phyloP scores from a whole-genome alignment of 2,113 vertebrate species.

The Lycaon pictus region DNA sequence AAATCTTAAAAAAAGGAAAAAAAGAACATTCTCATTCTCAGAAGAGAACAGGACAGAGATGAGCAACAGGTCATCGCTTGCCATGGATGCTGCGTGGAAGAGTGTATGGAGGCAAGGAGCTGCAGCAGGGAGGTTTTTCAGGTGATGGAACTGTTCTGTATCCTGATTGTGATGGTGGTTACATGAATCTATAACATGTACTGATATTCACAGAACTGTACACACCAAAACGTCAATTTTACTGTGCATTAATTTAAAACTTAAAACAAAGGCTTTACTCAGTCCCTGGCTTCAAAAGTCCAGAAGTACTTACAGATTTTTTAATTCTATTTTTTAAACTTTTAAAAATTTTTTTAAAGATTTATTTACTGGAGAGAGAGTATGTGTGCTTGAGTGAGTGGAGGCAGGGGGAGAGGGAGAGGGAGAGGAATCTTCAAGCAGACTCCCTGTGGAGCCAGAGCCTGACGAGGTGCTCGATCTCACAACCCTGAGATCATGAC shows the following conservation, averaged over 20 bases:
- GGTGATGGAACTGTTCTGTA: background rate
- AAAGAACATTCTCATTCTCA: background rate
- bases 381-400: background rate
- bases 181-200: background rate
- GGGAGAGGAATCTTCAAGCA: too few relatives aligned
- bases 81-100: background rate
- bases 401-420: background rate
- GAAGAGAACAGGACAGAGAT: background rate
- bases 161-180: background rate
- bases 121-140: background rate
- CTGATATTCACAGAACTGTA: background rate
- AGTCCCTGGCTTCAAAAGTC: slow-evolving; percentile 37
- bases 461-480: background rate
- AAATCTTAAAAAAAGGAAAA: too few relatives aligned
- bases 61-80: background rate
- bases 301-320: slow-evolving; percentile 32
- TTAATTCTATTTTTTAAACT: background rate
- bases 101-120: background rate
- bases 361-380: background rate
- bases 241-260: background rate
- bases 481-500: background rate
- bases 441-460: too few relatives aligned
- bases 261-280: background rate
- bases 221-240: background rate
- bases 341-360: background rate